Evolutionary conservation across 2,113 vertebrate genomes (phyloP), one percentile per base, ranked within the genome.

Genomic region (Pyrgilauda ruficollis): DNA sequence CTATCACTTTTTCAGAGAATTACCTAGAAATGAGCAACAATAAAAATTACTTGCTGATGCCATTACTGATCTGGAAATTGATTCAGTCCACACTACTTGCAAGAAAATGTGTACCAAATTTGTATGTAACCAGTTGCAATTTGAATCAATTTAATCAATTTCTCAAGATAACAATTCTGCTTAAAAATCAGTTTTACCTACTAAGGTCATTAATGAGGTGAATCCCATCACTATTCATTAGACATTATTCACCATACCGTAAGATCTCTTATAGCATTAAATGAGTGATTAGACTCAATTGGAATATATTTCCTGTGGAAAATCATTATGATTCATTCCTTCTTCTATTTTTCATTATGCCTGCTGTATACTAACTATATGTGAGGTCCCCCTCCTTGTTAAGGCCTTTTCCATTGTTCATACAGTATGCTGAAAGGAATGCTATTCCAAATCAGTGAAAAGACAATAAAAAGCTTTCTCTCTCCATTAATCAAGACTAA

Each of bases 131-230:
- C 26, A 76, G 64, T 53, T 63, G 26, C 66, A 96, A 90, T 95
- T 93, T 95, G 58, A 96, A 96, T 92, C 79, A 93, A 95, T 97
- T 95, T 76, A 88, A 96, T 93, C 93, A 89, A 72, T 96, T 73
- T 96, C 70, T 93, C 73, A 87, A 67, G 85, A 67, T 95, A 95
- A 94, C 62, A 90, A 90, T 97, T 96, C 90, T 75, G n/a, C 76
- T 93, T 90, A 87, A 96, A 94, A 95, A 96, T 94, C 93, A 90
- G 67, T 96, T 97, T 97, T 78, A 96, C 92, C 84, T 95, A 62
- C 84, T 87, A 86, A 93, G 89, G 89, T 94, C 93, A 96, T 96
- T 94, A 97, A 94, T 90, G 89, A 96, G 59, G 92, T 94, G 92
- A 95, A 89, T 56, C 82, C 91, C 90, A 96, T 93, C 87, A 94